phyloP scores from a whole-genome alignment of 2,797 vertebrate genomes.

The Austrolebias charrua region DNA sequence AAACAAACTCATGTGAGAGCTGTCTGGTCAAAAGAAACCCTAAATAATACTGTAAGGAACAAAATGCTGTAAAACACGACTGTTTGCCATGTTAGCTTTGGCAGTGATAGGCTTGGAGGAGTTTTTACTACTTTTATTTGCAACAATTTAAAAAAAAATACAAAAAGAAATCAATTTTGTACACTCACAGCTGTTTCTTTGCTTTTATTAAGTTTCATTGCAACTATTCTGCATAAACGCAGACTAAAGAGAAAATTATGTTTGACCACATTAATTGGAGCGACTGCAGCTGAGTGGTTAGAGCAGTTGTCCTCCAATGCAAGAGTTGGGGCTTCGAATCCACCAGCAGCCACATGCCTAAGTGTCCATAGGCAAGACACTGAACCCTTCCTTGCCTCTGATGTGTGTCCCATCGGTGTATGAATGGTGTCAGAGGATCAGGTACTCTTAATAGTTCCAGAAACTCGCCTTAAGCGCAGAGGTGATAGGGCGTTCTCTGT shows the following conservation, averaged over 20 bases:
- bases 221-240: conserved; percentile 16
- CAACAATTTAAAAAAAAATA: conserved; percentile 21
- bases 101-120: conserved; percentile 23
- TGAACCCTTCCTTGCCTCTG: too few species aligned
- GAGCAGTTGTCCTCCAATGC: too few species aligned
- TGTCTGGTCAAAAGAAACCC: conserved; percentile 43
- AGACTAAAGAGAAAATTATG: conserved; percentile 21
- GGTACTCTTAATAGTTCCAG: too few species aligned
- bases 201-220: conserved; percentile 43
- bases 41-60: conserved; percentile 60
- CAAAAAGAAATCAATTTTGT: conserved; percentile 38
- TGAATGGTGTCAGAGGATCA: too few species aligned
- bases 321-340: too few species aligned
- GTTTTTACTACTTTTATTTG: conserved; percentile 27
- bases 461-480: too few species aligned
- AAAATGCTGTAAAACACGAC: conserved; percentile 58
- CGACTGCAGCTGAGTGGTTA: conserved; percentile 8
- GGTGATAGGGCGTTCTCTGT: too few species aligned
- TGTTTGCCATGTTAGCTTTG: conserved; percentile 53
- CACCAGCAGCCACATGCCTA: too few species aligned
- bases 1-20: conserved; percentile 60
- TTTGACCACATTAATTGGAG: conserved; percentile 43
- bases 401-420: too few species aligned
- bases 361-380: too few species aligned
- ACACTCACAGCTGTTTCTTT: conserved; percentile 9